phyloP scores from a whole-genome alignment of 2,888 invertebrate genomes.

The Troilus luridus region DNA sequence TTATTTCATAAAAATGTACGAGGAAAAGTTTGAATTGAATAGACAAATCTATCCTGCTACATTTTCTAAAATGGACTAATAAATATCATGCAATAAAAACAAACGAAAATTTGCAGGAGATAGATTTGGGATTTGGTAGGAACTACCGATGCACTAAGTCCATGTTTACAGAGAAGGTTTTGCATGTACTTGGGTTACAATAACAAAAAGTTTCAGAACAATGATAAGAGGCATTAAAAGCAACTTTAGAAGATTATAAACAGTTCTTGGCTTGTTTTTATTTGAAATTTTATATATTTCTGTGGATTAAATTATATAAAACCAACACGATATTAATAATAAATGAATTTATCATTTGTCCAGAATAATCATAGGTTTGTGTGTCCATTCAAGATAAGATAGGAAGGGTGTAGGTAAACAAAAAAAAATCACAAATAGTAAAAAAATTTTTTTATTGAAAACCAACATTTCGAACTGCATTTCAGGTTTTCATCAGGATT shows the following conservation, averaged over 20 bases:
- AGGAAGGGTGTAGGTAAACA: too few relatives aligned
- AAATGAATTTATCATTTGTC: too few relatives aligned
- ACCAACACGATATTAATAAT: background rate
- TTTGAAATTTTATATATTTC: background rate
- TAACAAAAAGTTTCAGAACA: background rate
- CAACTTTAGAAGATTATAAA: background rate
- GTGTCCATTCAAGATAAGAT: too few relatives aligned
- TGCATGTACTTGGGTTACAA: background rate
- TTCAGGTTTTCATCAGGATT: too few relatives aligned
- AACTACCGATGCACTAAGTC: slow-evolving; percentile 3
- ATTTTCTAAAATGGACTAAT: background rate
- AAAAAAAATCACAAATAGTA: too few relatives aligned
- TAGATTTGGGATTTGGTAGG: background rate
- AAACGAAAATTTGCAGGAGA: background rate
- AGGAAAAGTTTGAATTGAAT: background rate
- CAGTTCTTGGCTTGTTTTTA: background rate
- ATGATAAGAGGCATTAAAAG: background rate
- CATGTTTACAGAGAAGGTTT: slow-evolving; percentile 10
- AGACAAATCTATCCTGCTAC: background rate
- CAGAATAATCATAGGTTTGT: too few relatives aligned
- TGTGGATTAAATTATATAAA: background rate
- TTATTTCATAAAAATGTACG: background rate
- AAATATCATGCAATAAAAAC: slow-evolving; percentile 1
- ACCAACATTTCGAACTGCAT: too few relatives aligned
- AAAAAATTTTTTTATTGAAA: too few relatives aligned